These are phyloP conservation scores for Pseudobourletiella spinata DNA, from an alignment of 1,140 invertebrate species.

Conservation along the genomic window DNA sequence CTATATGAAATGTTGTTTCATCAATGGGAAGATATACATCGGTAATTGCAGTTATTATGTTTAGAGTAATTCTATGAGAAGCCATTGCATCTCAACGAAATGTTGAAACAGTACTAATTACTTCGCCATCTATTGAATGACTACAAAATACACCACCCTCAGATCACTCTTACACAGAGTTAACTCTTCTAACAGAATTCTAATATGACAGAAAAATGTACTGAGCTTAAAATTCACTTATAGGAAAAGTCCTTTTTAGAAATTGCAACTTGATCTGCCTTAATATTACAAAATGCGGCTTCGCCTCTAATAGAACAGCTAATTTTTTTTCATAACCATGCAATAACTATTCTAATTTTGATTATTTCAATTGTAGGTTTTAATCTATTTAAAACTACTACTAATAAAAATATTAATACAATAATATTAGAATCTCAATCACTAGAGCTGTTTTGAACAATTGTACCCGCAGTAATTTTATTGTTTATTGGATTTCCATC, in stretches of 20 bases:
- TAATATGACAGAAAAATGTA: slow-evolving; percentile 50
- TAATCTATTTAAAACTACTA: slow-evolving; percentile 34
- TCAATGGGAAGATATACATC: slow-evolving; percentile 54
- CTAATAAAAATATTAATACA: slow-evolving; percentile 40
- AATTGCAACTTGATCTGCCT: slow-evolving; percentile 45
- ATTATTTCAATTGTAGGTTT: slow-evolving; percentile 40
- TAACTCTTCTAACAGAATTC: slow-evolving; percentile 47
- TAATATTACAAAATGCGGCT: slow-evolving; percentile 48
- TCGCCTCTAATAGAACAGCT: slow-evolving; percentile 52
- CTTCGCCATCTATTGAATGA: slow-evolving; percentile 54
- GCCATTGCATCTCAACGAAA: slow-evolving; percentile 41
- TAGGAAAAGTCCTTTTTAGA: slow-evolving; percentile 44
- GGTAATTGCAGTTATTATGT: slow-evolving; percentile 45
- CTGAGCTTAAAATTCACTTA: slow-evolving; percentile 51
- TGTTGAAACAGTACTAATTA: slow-evolving; percentile 42
- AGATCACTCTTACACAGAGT: slow-evolving; percentile 49
- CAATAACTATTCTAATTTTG: slow-evolving; percentile 47
- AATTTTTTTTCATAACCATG: slow-evolving; percentile 51
- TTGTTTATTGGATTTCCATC: slow-evolving; percentile 55
- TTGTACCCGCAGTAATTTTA: slow-evolving; percentile 52
- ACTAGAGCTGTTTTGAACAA: slow-evolving; percentile 56
- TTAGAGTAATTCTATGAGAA: slow-evolving; percentile 50
- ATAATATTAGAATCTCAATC: slow-evolving; percentile 43
- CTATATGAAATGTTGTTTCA: slow-evolving; percentile 54
- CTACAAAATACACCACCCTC: slow-evolving; percentile 46